Percentiles rank a stretch among this genome's conserved stretches.
Conservation (phyloP, 2,113 vertebrate genomes). For the Ursus arctos region DNA sequence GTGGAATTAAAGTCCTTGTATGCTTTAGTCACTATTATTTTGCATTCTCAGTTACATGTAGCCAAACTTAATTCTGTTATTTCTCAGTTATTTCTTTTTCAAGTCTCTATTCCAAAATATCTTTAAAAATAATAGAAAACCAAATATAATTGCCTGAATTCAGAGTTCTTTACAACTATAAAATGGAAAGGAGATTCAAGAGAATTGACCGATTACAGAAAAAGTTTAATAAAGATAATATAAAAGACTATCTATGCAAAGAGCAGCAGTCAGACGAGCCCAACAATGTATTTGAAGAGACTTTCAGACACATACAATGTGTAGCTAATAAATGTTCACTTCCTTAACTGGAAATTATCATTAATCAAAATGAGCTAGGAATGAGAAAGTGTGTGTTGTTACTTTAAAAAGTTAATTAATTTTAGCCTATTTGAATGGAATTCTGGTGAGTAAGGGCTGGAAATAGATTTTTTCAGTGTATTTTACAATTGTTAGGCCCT, state of each 20-base stretch:
- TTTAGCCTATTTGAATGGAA: not conserved
- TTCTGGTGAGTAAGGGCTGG: not conserved
- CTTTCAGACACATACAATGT: not conserved
- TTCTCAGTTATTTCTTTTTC: not conserved
- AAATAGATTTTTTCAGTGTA: not conserved
- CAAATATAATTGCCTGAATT: constrained; percentile 13
- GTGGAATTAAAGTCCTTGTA: not conserved
- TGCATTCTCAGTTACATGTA: not conserved
- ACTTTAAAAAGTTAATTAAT: not conserved
- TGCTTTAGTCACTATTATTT: not conserved
- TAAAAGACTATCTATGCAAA: not conserved
- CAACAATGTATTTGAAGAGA: not conserved
- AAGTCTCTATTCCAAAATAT: not conserved
- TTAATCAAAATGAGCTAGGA: not conserved
- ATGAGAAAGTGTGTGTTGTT: not conserved
- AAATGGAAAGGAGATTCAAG: not conserved
- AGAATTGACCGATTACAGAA: not conserved
- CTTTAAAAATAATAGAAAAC: not conserved
- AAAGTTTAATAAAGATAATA: not conserved
- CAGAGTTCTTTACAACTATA: not conserved
- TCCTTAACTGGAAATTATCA: not conserved
- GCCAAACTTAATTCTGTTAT: not conserved
- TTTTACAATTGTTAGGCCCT: not conserved
- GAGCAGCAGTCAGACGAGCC: not conserved
- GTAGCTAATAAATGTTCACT: not conserved